These are phyloP conservation scores for Apostichopus californicus DNA, from an alignment of 35 echinoderm and acorn worm species.

Conservation along the genomic window DNA sequence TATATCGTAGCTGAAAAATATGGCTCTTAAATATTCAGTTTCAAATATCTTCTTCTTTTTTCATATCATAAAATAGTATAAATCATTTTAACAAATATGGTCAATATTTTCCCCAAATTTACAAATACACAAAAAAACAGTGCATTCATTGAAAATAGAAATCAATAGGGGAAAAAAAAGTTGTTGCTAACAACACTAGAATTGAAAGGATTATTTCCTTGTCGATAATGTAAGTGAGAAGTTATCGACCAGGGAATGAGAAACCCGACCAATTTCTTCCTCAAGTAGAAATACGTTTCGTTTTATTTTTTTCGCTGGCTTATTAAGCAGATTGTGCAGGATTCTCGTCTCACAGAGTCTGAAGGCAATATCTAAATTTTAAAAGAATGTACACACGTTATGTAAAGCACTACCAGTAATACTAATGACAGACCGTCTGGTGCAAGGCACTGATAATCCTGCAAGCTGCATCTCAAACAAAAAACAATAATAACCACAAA, in stretches of 20 bases:
- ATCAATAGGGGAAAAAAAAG: background rate
- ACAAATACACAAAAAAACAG: background rate
- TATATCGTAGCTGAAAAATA: background rate
- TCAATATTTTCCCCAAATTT: background rate
- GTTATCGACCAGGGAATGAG: no score
- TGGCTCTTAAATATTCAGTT: background rate
- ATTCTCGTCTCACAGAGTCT: background rate
- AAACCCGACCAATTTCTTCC: no score
- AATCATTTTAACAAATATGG: constrained; percentile 7
- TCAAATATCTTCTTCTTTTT: background rate
- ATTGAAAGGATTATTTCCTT: no score
- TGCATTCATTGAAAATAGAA: background rate
- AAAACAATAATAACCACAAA: background rate
- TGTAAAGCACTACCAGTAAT: constrained; percentile 9
- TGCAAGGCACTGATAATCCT: constrained; percentile 21
- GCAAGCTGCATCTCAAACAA: background rate
- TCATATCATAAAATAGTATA: background rate
- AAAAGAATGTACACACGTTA: constrained; percentile 1
- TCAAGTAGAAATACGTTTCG: no score
- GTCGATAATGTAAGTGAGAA: no score
- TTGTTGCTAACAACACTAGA: no score
- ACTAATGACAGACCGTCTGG: constrained; percentile 15
- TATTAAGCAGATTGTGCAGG: background rate
- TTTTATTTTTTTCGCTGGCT: no score
- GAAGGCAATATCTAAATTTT: constrained; percentile 6